Conservation (phyloP, 35 echinoderm and acorn worm genomes). For the Acanthaster planci region DNA sequence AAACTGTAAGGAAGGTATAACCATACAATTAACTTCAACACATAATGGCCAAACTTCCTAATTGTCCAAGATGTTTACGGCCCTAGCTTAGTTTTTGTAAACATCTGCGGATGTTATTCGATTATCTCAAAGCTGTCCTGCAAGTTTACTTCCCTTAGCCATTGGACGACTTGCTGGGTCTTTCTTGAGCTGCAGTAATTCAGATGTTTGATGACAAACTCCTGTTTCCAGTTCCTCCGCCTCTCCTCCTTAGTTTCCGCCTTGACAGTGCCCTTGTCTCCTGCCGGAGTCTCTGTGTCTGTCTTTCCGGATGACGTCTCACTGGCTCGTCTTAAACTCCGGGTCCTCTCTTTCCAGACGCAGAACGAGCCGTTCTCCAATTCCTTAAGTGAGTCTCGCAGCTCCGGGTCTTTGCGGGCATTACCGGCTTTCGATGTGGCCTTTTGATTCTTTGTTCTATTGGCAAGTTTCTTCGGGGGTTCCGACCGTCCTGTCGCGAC, state of each 20-base stretch:
- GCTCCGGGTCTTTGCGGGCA: neutral
- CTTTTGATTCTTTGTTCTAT: neutral
- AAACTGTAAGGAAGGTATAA: too few relatives aligned
- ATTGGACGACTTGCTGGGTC: slow-evolving; percentile 3
- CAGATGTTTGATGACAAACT: neutral
- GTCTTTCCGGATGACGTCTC: neutral
- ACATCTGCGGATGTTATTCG: neutral
- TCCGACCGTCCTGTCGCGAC: neutral
- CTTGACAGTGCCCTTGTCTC: neutral
- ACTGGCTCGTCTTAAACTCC: neutral
- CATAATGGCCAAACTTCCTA: too few relatives aligned
- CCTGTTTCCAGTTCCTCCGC: neutral
- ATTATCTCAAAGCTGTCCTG: slow-evolving; percentile 15
- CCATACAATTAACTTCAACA: too few relatives aligned
- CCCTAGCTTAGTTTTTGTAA: too few relatives aligned
- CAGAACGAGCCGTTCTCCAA: neutral
- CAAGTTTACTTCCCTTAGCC: neutral
- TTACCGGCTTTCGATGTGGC: neutral
- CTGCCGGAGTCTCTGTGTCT: neutral
- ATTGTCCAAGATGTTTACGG: too few relatives aligned
- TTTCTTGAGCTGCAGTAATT: slow-evolving; percentile 25
- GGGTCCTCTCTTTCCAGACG: slow-evolving; percentile 3
- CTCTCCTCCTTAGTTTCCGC: neutral
- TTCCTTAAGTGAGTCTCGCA: neutral
- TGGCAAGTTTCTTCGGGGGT: neutral